Percentiles rank a stretch among this genome's conserved stretches.
Evolutionary conservation across 2,888 invertebrate species (phyloP).

Genomic region (Sesamia inferens): DNA sequence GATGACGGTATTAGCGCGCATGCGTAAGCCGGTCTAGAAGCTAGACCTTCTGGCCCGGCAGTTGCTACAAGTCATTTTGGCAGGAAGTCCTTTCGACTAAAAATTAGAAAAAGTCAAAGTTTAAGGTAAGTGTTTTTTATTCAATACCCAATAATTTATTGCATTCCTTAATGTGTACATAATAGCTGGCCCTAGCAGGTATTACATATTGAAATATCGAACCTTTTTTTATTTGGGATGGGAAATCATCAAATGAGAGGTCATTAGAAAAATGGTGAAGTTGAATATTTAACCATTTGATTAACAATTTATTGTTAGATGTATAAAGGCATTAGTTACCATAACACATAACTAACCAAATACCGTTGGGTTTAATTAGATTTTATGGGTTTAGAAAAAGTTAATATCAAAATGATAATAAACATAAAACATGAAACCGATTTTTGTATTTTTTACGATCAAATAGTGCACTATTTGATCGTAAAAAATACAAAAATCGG

Average conservation of each 20-base stretch:
- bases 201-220: too few relatives aligned
- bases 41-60: conserved; percentile 6
- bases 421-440: not conserved
- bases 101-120: not conserved
- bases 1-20: not conserved
- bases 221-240: too few relatives aligned
- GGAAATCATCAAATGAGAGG: too few relatives aligned
- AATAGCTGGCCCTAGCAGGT: too few relatives aligned
- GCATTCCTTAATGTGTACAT: too few relatives aligned
- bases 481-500: not conserved
- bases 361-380: not conserved
- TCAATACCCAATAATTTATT: too few relatives aligned
- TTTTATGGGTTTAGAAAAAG: not conserved
- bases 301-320: too few relatives aligned
- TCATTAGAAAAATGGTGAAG: too few relatives aligned
- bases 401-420: not conserved
- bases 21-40: conserved; percentile 13
- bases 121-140: conserved; percentile 11
- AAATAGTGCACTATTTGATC: not conserved
- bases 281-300: not conserved
- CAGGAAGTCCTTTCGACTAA: not conserved
- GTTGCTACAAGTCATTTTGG: not conserved
- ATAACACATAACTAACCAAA: not conserved
- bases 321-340: too few relatives aligned
- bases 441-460: not conserved